Evolutionary conservation across 2,888 invertebrate species (phyloP).

Genomic region (Habrosyne pyritoides): DNA sequence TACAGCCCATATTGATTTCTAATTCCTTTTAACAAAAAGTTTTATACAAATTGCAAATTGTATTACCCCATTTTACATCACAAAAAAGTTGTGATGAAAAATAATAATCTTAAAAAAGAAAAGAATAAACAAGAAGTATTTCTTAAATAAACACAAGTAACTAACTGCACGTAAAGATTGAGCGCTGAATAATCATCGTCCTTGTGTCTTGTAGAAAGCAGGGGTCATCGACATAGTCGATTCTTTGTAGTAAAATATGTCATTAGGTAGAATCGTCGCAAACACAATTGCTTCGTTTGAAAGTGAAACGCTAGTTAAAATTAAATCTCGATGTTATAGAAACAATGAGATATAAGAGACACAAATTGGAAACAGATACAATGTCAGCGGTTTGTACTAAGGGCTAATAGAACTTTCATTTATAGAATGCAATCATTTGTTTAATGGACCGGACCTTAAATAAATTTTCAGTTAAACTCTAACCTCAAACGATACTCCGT

Average conservation of each 20-base stretch:
- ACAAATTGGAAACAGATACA: slow-evolving; percentile 7
- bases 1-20: too few relatives aligned
- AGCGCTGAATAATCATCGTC: slow-evolving; percentile 43
- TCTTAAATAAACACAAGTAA: not conserved
- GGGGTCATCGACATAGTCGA: slow-evolving; percentile 57
- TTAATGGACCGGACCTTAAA: not conserved
- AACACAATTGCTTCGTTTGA: slow-evolving; percentile 50
- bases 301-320: slow-evolving; percentile 53
- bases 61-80: too few relatives aligned
- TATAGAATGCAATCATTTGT: not conserved
- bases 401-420: not conserved
- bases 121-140: not conserved
- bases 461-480: not conserved
- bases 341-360: slow-evolving; percentile 31
- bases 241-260: slow-evolving; percentile 51
- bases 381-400: slow-evolving; percentile 3
- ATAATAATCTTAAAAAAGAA: too few relatives aligned
- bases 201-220: slow-evolving; percentile 59
- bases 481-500: slow-evolving; percentile 9
- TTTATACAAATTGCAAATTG: too few relatives aligned
- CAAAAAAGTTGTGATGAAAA: too few relatives aligned
- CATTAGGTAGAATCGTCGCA: slow-evolving; percentile 48
- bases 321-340: slow-evolving; percentile 39
- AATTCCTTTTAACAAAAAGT: too few relatives aligned
- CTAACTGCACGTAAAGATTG: slow-evolving; percentile 20